These are phyloP conservation scores for Podarcis cretensis DNA, from an alignment of 2,113 vertebrate genomes.

Conservation along the genomic window DNA sequence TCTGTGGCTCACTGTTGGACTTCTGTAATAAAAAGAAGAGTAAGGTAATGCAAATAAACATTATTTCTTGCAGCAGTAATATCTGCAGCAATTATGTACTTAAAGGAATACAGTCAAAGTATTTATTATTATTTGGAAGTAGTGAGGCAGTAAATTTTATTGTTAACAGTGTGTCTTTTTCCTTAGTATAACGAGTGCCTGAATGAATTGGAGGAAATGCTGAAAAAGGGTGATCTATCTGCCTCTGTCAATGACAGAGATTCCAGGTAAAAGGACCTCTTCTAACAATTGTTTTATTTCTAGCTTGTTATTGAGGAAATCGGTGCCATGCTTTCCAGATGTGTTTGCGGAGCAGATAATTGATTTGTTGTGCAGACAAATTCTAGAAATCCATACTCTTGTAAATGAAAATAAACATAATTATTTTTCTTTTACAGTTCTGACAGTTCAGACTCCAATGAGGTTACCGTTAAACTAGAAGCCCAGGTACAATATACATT, in stretches of 20 bases:
- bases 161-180: conserved; percentile 40
- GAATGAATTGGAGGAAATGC: conserved; percentile 71
- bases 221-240: conserved; percentile 59
- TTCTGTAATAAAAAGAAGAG: conserved; percentile 71
- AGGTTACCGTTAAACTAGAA: conserved; percentile 58
- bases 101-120: neutral
- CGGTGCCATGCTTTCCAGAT: neutral
- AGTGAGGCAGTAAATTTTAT: conserved; percentile 21
- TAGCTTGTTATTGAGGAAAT: neutral
- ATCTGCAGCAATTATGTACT: no score
- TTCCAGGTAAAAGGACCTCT: conserved; percentile 61
- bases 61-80: neutral
- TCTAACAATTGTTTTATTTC: neutral
- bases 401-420: conserved; percentile 11
- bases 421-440: conserved; percentile 69
- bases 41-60: conserved; percentile 65
- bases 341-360: neutral
- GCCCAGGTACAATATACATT: conserved; percentile 64
- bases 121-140: neutral
- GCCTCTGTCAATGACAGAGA: conserved; percentile 56
- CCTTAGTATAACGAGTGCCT: conserved; percentile 69
- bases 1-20: conserved; percentile 77
- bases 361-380: neutral
- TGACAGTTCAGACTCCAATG: conserved; percentile 75
- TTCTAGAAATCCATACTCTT: neutral